Percentiles rank a stretch among this genome's conserved stretches.
Conservation (phyloP, 2,888 invertebrate species). For the Dermolepida albohirtum region DNA sequence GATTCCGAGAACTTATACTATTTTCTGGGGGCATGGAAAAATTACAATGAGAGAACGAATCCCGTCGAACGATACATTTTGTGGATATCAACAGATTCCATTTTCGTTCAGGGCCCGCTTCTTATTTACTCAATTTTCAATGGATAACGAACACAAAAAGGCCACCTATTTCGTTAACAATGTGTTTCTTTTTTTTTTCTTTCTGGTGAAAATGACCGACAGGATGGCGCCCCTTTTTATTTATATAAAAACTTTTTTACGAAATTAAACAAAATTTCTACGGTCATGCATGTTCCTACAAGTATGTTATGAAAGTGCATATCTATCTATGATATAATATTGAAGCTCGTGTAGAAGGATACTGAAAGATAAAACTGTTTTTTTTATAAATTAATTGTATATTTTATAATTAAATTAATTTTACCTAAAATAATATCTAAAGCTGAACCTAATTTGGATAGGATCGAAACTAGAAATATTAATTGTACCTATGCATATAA, state of each 20-base stretch:
- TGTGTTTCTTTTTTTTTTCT: conserved; percentile 1
- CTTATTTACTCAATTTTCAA: conserved; percentile 37
- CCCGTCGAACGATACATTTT: conserved; percentile 33
- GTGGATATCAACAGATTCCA: conserved; percentile 36
- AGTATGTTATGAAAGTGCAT: too few relatives aligned
- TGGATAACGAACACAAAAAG: conserved; percentile 36
- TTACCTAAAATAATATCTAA: too few relatives aligned
- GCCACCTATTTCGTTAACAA: conserved; percentile 30
- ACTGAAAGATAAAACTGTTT: too few relatives aligned
- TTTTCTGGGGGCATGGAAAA: conserved; percentile 32
- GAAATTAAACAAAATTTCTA: too few relatives aligned
- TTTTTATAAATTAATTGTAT: too few relatives aligned
- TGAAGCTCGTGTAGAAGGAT: too few relatives aligned
- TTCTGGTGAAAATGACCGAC: conserved; percentile 23
- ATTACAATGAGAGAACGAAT: conserved; percentile 35
- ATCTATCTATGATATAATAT: too few relatives aligned
- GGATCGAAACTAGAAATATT: too few relatives aligned
- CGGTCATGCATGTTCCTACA: too few relatives aligned
- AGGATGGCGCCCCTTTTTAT: conserved; percentile 3
- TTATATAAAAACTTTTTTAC: conserved; percentile 1
- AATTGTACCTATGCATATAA: too few relatives aligned
- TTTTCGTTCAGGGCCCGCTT: conserved; percentile 25
- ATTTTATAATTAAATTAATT: too few relatives aligned
- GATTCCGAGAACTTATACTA: conserved; percentile 38
- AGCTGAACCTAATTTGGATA: too few relatives aligned